Conservation (phyloP, 2,888 invertebrate genomes). For the Malthinus flaveolus region DNA sequence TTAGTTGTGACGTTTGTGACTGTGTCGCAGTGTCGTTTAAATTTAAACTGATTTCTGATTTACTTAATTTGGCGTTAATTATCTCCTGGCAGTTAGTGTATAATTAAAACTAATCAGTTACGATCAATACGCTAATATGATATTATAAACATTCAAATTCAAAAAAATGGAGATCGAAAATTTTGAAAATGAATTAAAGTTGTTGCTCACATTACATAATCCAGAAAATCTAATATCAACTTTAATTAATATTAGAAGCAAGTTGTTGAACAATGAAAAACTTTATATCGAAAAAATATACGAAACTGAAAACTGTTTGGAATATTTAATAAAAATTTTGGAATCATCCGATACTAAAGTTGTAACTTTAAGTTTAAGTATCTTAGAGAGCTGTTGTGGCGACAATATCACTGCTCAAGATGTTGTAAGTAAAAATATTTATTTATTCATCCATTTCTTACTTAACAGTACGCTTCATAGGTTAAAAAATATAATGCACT, state of each 20-base stretch:
- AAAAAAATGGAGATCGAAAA: not conserved
- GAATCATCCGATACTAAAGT: conserved; percentile 67
- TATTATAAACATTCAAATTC: too few species aligned
- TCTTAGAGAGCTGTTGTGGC: conserved; percentile 80
- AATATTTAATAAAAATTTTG: conserved; percentile 62
- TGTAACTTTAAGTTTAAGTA: conserved; percentile 74
- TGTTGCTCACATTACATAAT: conserved; percentile 34
- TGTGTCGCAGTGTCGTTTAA: too few species aligned
- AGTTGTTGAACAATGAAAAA: conserved; percentile 45
- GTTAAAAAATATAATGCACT: conserved; percentile 66
- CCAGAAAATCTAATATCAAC: conserved; percentile 40
- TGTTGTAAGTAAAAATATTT: conserved; percentile 40
- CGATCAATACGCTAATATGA: too few species aligned
- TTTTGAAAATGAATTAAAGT: conserved; percentile 32
- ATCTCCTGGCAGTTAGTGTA: too few species aligned
- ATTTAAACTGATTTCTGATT: too few species aligned
- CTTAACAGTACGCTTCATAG: conserved; percentile 47
- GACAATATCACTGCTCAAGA: conserved; percentile 67
- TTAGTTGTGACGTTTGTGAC: too few species aligned
- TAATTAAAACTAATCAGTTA: too few species aligned
- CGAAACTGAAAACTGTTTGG: conserved; percentile 47
- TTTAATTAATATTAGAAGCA: conserved; percentile 44
- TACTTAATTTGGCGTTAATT: too few species aligned
- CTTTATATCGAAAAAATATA: conserved; percentile 41
- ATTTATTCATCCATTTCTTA: too few species aligned